Evolutionary conservation across 2,888 invertebrate species (phyloP), one percentile per base, ranked within the genome.

Genomic region (Pristionchus fissidentatus): DNA sequence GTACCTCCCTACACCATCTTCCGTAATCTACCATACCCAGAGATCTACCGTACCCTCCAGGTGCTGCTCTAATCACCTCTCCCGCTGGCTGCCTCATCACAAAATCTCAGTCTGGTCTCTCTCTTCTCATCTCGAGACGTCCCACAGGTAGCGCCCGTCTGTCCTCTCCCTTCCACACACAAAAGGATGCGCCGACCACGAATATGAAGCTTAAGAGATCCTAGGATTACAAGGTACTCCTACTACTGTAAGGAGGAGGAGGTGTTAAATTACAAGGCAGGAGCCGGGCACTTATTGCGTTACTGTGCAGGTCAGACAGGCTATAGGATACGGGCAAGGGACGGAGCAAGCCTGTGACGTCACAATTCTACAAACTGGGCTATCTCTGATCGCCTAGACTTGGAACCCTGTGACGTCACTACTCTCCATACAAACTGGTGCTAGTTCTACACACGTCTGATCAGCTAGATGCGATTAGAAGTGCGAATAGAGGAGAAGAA

Each of bases 181-280:
- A 70, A 70, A 70, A 41, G 70, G 70, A 70, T 70, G 70, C 70
- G 70, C 70, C 70, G n/a, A 22, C 43, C n/a, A 22, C 41, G 38
- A 35, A 22, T 38, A 70, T 70, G 70, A 70, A 70, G 70, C 70
- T 70, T 70, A 70, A 70, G 70, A 66, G 41, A 70, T 41, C 43
- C 70, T 70, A 15, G 70, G 70, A 70, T 70, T 70, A 70, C 70
- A 70, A 70, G 70, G 62, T 38, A 29, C 32, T 22, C 22, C 19
- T 62, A 70, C 43, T 70, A 70, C 70, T 41, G 70, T 70, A 70
- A 70, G 70, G 41, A 29, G 60, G 60, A 32, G n/a, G n/a, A n/a
- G n/a, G n/a, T n/a, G n/a, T n/a, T n/a, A n/a, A n/a, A n/a, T n/a
- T n/a, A n/a, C n/a, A n/a, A n/a, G 26, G 66, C 66, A 66, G 41